Base-by-base conservation (phyloP, 2,113 vertebrate species). In the Xerus inauris region DNA sequence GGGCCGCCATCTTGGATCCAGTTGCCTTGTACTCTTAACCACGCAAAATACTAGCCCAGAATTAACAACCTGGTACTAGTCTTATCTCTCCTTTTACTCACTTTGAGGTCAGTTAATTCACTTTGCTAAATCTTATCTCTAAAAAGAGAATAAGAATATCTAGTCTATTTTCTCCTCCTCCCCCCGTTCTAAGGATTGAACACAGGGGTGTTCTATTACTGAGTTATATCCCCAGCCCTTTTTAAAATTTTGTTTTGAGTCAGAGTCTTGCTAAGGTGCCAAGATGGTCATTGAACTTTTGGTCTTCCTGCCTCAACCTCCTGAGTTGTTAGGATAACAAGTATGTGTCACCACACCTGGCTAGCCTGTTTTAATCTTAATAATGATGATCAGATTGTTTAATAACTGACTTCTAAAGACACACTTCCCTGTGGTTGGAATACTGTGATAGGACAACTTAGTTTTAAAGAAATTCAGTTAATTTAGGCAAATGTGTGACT, bases 361-460 rank as follows among this genome's bases (percentile, higher is more conserved):
- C 19, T 79, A 87, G 35, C 35, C n/a, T 94, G 9, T 93, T 95
- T 92, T 94, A 87, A 26, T 76, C 65, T 92, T 84, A 90, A 77
- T 64, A 86, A 38, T 49, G 19, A 13, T 80, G 17, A 30, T 67
- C 65, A 35, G 62, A 64, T 45, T 76, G 54, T 73, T 77, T 81
- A 69, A 40, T 89, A 75, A 38, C 22, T 87, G 47, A 65, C 45
- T 71, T 91, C 67, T 2, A 30, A 65, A 79, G 83, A 85, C 16
- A 67, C 35, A 35, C 47, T 51, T 77, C 65, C 8, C 1, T 77
- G 30, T 90, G 49, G 10, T 92, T 72, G 26, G 51, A 92, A 87
- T 94, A 49, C n/a, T 76, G 12, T 72, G 42, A 42, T 96, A 89
- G 81, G 73, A 65, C 10, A 69, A 38, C 14, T 30, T 87, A 38